Base-by-base conservation (phyloP, 2,113 vertebrate genomes). In the Psilopsiagon aymara region DNA sequence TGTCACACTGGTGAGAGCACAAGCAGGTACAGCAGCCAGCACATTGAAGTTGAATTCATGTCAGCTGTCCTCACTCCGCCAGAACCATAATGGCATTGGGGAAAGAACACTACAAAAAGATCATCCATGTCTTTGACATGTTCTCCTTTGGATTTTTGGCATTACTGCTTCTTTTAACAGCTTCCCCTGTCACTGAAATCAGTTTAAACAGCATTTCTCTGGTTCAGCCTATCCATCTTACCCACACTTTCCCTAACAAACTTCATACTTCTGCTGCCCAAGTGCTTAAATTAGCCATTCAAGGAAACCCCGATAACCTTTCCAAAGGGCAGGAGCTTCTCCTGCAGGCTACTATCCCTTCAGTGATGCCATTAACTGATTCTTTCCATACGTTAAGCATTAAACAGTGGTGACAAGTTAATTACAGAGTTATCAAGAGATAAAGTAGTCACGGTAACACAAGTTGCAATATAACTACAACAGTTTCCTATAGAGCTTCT, bases 361-460 rank as follows among this genome's bases (percentile, higher is more conserved):
- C 67, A 83, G 95, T 83, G 93, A 89, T 97, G 95, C 96, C 93
- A 76, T 39, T 73, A 97, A 43, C 87, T 92, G 93, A 93, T 93
- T 90, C 93, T 87, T 93, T 73, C 64, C 85, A 73, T 15, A 74
- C 46, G 52, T 88, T 96, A 92, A 81, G 93, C 93, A 92, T 78
- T 96, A 92, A 96, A 73, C 77, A 94, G 96, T 85, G 94, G 80
- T 94, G 97, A 97, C 93, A 97, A 94, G 93, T 94, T 97, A 97
- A 97, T 97, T 97, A 96, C 85, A 55, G 95, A 96, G 87, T 97
- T 87, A 97, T 95, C 97, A 96, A 47, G 94, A 96, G 96, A 90
- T 97, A 97, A 97, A 97, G 96, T 82, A 97, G 95, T 94, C 95
- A 95, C 82, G 9, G 91, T 52, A 97, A 95, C 97, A 97, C 91